Percentiles rank a stretch among this genome's conserved stretches.
These are phyloP conservation scores for Pachyuromys duprasi DNA, from an alignment of 2,797 vertebrate species.

Conservation along the genomic window DNA sequence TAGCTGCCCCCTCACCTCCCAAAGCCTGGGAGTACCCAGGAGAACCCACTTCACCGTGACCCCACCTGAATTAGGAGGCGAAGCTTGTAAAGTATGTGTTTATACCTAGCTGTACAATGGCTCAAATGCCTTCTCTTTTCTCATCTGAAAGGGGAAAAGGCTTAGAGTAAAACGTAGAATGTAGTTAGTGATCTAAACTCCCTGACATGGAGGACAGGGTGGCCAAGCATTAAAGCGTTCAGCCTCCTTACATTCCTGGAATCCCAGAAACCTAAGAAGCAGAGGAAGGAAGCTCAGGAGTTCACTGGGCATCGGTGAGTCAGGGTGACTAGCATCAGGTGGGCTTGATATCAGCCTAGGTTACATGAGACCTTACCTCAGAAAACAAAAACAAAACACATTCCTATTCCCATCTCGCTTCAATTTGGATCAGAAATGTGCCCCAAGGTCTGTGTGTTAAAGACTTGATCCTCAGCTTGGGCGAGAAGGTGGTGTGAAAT, in stretches of 20 bases:
- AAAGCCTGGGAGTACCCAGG: background rate
- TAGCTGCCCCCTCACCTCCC: background rate
- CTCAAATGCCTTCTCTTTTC: background rate
- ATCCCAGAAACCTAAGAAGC: background rate
- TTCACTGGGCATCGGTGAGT: no score
- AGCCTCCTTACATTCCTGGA: background rate
- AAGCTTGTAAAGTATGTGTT: background rate
- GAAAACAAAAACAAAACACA: background rate
- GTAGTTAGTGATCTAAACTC: background rate
- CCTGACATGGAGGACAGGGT: background rate
- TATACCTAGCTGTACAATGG: background rate
- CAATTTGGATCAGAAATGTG: background rate
- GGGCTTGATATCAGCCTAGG: background rate
- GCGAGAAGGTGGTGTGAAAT: background rate
- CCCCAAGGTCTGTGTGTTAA: background rate
- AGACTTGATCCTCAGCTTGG: background rate
- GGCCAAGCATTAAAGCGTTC: background rate
- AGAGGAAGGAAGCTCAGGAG: background rate
- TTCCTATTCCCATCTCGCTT: background rate
- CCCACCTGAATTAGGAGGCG: background rate
- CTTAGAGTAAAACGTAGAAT: background rate
- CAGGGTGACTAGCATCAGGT: background rate
- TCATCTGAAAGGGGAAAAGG: background rate
- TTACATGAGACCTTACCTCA: background rate
- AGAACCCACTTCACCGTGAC: background rate